Percentiles rank a stretch among this genome's conserved stretches.
Evolutionary conservation across 2,888 invertebrate species (phyloP).

Genomic region (Phyllotreta striolata): DNA sequence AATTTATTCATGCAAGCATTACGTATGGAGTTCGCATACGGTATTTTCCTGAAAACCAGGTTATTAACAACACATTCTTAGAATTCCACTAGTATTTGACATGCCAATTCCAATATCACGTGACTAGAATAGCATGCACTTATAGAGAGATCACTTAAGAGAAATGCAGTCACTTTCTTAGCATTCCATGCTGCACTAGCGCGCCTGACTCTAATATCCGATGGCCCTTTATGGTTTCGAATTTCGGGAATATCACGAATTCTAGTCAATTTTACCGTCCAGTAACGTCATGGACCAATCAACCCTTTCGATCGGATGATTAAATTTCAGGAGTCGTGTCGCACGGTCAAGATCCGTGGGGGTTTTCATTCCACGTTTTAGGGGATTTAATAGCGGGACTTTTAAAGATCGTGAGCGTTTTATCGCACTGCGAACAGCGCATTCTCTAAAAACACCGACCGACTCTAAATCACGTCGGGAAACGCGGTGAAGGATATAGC

Average conservation of each 20-base stretch:
- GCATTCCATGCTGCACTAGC: too few relatives aligned
- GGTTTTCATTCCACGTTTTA: not conserved
- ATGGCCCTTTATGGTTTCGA: too few relatives aligned
- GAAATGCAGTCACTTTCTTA: constrained; percentile 21
- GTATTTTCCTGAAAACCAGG: constrained; percentile 10
- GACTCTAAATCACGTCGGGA: constrained; percentile 9
- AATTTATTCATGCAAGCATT: not conserved
- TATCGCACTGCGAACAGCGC: constrained; percentile 5
- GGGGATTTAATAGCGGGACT: not conserved
- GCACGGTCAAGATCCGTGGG: not conserved
- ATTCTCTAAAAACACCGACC: not conserved
- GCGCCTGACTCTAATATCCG: too few relatives aligned
- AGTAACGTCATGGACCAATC: too few relatives aligned
- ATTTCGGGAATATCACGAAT: too few relatives aligned
- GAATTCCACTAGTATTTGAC: not conserved
- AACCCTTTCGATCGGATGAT: too few relatives aligned
- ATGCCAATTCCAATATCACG: constrained; percentile 4
- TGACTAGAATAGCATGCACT: constrained; percentile 23
- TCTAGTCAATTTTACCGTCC: too few relatives aligned
- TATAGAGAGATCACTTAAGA: constrained; percentile 9
- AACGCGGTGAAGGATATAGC: constrained; percentile 7
- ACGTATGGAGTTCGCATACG: not conserved
- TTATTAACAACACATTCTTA: constrained; percentile 18
- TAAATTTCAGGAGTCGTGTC: not conserved
- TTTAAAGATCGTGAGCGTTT: not conserved